These are phyloP conservation scores for Siderastrea siderea DNA, from an alignment of 92 coral and sea anemone species.

Conservation along the genomic window DNA sequence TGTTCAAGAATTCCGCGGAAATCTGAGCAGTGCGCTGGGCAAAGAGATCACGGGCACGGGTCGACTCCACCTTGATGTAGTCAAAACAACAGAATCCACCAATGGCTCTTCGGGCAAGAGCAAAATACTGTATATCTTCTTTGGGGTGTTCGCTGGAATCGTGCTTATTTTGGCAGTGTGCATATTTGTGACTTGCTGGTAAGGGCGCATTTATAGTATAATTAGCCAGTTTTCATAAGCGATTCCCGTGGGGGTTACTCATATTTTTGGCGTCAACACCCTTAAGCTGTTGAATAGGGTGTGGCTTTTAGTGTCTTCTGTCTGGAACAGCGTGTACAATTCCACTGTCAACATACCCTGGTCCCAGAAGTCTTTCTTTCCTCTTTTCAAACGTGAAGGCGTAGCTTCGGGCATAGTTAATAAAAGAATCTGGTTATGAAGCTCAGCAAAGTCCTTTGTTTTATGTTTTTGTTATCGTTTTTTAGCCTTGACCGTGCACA, in stretches of 20 bases:
- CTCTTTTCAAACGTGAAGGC: no score
- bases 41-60: background rate
- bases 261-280: no score
- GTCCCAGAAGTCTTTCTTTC: no score
- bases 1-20: background rate
- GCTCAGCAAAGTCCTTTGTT: no score
- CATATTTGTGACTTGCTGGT: slow-evolving; percentile 29
- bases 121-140: slow-evolving; percentile 4
- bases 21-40: background rate
- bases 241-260: background rate
- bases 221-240: background rate
- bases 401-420: no score
- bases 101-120: background rate
- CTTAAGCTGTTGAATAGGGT: no score
- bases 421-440: no score
- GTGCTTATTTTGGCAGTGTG: slow-evolving; percentile 9
- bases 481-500: no score
- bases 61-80: background rate
- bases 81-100: background rate
- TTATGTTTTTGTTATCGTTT: no score
- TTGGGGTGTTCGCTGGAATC: slow-evolving; percentile 14
- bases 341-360: no score
- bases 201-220: background rate
- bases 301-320: no score
- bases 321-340: no score